A percentile compares a stretch with the other conserved stretches of the same genome.
These are phyloP conservation scores for Alaudala cheleensis DNA, from an alignment of 2,113 vertebrate species.

Conservation along the genomic window DNA sequence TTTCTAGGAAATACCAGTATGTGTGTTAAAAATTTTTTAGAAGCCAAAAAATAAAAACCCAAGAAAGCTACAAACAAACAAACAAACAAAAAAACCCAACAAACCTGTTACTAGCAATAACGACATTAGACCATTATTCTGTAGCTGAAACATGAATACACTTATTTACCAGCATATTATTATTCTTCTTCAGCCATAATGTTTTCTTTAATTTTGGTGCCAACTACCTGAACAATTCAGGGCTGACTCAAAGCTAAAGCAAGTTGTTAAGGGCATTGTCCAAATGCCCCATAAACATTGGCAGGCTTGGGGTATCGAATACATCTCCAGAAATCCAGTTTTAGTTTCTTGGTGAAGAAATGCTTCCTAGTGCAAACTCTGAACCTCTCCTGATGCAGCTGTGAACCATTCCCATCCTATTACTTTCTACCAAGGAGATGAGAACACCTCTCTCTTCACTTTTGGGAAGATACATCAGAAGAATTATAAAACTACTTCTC, in stretches of 20 bases:
- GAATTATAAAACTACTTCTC: not conserved
- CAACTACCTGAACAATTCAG: not conserved
- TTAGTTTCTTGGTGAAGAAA: not conserved
- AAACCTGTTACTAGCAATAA: not conserved
- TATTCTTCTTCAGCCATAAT: not conserved
- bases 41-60: not conserved
- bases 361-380: not conserved
- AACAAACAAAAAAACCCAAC: not conserved
- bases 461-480: not conserved
- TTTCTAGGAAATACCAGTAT: not conserved
- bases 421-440: not conserved
- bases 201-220: not conserved
- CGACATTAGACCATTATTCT: not conserved
- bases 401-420: not conserved
- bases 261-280: not conserved
- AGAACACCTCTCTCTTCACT: not conserved
- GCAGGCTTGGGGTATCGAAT: not conserved
- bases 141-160: not conserved
- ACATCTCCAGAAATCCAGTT: not conserved
- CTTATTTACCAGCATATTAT: not conserved
- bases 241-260: not conserved
- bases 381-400: not conserved
- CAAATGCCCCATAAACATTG: not conserved
- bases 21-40: not conserved
- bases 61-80: too few relatives aligned